Percentiles rank a stretch among this genome's conserved stretches.
These are phyloP conservation scores for Catharus fuscescens DNA, from an alignment of 2,113 vertebrate genomes.

Conservation along the genomic window DNA sequence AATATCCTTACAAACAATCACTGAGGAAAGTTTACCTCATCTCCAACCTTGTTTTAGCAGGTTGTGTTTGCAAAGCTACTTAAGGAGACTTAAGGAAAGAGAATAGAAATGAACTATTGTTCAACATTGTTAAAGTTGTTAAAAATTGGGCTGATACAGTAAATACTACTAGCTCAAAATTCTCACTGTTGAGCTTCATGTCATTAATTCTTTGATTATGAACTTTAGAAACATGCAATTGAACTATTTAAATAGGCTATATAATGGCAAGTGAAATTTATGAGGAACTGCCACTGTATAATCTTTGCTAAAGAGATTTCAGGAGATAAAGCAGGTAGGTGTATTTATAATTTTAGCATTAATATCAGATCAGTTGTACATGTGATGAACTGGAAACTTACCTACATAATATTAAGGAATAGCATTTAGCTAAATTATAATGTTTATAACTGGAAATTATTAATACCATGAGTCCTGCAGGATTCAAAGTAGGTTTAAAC, in stretches of 20 bases:
- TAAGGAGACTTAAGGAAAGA: not conserved
- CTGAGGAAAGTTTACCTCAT: not conserved
- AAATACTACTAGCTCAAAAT: not conserved
- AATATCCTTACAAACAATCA: not conserved
- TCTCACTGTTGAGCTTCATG: not conserved
- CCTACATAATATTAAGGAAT: not conserved
- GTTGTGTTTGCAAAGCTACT: not conserved
- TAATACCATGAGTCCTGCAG: not conserved
- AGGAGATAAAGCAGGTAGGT: not conserved
- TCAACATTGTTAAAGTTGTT: not conserved
- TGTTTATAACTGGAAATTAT: not conserved
- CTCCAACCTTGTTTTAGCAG: not conserved
- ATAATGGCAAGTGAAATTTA: not conserved
- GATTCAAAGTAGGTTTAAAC: not conserved
- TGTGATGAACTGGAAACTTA: not conserved
- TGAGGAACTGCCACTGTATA: not conserved
- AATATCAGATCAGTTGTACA: not conserved
- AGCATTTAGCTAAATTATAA: not conserved
- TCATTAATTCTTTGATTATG: not conserved
- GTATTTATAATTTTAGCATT: not conserved
- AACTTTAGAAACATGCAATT: not conserved
- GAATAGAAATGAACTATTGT: not conserved
- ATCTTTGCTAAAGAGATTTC: not conserved
- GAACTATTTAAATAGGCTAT: not conserved
- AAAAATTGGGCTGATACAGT: not conserved